Conservation (phyloP, 2,113 vertebrate genomes). For the Anoplopoma fimbria region DNA sequence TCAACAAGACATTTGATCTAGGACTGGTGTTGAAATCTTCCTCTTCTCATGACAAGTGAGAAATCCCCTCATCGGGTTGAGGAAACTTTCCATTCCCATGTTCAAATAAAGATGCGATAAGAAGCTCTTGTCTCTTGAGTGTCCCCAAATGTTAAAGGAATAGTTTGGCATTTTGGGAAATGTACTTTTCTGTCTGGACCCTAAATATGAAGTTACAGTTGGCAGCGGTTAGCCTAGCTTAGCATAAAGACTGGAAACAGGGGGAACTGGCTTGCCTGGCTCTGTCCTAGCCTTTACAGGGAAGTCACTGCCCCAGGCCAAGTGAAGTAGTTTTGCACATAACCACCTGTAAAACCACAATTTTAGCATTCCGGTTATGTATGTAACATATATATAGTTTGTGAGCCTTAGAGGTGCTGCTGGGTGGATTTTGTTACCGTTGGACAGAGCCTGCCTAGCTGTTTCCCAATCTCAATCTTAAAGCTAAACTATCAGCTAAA, state of each 20-base stretch:
- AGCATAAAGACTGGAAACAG: not conserved
- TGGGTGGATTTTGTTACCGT: not conserved
- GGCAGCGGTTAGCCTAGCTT: not conserved
- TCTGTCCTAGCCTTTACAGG: not conserved
- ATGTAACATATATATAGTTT: not conserved
- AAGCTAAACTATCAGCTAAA: too few species aligned
- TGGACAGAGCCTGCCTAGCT: not conserved
- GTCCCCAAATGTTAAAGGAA: not conserved
- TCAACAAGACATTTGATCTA: slow-evolving; percentile 15
- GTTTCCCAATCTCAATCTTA: not conserved
- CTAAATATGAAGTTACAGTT: not conserved
- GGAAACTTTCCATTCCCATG: not conserved
- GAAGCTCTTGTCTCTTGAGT: not conserved
- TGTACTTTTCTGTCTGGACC: not conserved
- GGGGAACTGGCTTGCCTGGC: not conserved
- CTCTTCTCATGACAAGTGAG: slow-evolving; percentile 5
- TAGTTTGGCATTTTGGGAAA: not conserved
- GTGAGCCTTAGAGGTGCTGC: not conserved
- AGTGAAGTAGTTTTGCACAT: not conserved
- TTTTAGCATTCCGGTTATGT: not conserved
- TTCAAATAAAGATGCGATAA: not conserved
- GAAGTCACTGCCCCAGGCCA: not conserved
- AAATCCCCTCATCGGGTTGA: not conserved
- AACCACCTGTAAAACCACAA: not conserved
- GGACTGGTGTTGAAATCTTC: slow-evolving; percentile 3